Evolutionary conservation across 2,888 invertebrate genomes (phyloP), one percentile per base, ranked within the genome.

Genomic region (Nomada fucata): DNA sequence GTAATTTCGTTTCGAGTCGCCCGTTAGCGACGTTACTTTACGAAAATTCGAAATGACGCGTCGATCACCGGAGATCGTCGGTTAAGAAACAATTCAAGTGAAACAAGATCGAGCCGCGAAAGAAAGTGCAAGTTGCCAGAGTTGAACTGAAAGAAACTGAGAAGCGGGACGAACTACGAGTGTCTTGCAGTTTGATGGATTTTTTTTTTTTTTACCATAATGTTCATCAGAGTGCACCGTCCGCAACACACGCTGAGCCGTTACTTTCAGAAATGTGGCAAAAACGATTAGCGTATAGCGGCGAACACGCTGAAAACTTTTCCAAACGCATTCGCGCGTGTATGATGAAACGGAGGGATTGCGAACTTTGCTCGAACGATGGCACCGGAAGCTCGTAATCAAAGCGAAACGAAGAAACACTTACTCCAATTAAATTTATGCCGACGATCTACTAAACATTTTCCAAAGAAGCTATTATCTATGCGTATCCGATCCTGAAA

Each of bases 191-290:
- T 20, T 36, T 53, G 36, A 36, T n/a, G 36, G 36, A 53, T 55
- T 68, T 68, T 65, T 68, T 65, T 47, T n/a, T n/a, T n/a, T 68
- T 53, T 53, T 23, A 42, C 15, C 10, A 18, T 2, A 52, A n/a
- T n/a, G 53, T 53, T 68, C 15, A 68, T 36, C 15, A 11, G 10
- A 18, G 20, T 10, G 67, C 20, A 23, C 15, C 15, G 11, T 36
- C 20, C 36, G 36, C 53, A 36, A 55, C 67, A 36, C 53, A 53
- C 20, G 18, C 20, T 55, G 36, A 18, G 53, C 36, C 18, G 15
- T 68, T 53, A 15, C 15, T 68, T 68, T 42, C 67, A 26, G n/a
- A 20, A 23, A 68, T 55, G 53, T 11, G 5, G 53, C 36, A 68
- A 55, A 53, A 55, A 53, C n/a, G 26, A 7, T 11, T 20, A 68